Conservation (phyloP, 2,113 vertebrate species). For the Herpetotheres cachinnans region DNA sequence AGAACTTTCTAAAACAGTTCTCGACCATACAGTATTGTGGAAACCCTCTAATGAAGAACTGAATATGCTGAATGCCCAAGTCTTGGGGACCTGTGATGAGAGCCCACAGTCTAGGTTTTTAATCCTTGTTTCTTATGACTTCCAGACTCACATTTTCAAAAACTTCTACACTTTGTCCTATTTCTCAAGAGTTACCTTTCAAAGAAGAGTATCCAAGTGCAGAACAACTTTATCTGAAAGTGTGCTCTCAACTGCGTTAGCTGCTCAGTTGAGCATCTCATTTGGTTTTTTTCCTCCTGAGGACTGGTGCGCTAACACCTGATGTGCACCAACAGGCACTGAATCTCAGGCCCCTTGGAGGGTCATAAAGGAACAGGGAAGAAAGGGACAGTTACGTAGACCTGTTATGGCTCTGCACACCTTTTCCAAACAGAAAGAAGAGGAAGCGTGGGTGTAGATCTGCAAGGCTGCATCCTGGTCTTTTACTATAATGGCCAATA, state of each 20-base stretch:
- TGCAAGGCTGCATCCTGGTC: neutral
- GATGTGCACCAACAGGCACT: neutral
- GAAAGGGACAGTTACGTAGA: neutral
- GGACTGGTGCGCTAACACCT: neutral
- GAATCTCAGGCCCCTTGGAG: neutral
- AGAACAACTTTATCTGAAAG: neutral
- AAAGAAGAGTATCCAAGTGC: neutral
- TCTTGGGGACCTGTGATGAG: neutral
- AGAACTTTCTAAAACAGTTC: neutral
- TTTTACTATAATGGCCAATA: neutral
- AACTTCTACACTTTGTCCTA: neutral
- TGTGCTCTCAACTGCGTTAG: neutral
- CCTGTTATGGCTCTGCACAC: neutral
- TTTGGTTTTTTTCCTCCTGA: neutral
- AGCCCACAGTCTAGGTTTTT: neutral
- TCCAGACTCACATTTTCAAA: neutral
- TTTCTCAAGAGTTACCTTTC: neutral
- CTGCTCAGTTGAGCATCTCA: neutral
- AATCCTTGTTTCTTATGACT: neutral
- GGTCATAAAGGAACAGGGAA: neutral
- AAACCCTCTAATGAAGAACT: neutral
- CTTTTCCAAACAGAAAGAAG: neutral
- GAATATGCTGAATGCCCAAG: neutral
- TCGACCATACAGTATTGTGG: rapidly evolving
- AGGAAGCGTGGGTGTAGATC: neutral